Percentiles rank a stretch among this genome's conserved stretches.
phyloP scores from a whole-genome alignment of 2,888 invertebrate species.

The Zootermopsis nevadensis region DNA sequence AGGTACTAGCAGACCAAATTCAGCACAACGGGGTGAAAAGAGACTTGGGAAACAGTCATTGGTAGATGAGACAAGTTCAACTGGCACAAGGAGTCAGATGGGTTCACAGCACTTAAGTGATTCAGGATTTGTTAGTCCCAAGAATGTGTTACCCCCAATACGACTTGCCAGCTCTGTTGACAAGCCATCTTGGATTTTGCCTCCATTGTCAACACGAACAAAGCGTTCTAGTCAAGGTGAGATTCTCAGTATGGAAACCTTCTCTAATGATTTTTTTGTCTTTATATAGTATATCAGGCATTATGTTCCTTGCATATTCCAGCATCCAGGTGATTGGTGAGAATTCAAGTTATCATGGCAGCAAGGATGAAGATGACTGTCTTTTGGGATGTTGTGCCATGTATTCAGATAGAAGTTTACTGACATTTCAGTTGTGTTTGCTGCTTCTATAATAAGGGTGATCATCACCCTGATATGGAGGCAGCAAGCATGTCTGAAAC shows the following conservation, averaged over 20 bases:
- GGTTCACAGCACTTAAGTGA: slow-evolving; percentile 19
- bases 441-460: too few relatives aligned
- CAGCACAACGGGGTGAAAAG: background rate
- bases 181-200: slow-evolving; percentile 27
- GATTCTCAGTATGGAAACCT: background rate
- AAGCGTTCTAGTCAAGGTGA: slow-evolving; percentile 26
- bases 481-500: too few relatives aligned
- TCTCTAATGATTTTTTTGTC: too few relatives aligned
- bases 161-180: slow-evolving; percentile 1
- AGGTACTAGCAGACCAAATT: background rate
- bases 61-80: slow-evolving; percentile 15
- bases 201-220: slow-evolving; percentile 2
- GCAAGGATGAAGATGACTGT: too few relatives aligned
- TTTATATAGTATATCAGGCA: too few relatives aligned
- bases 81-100: background rate
- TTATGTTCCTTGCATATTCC: too few relatives aligned
- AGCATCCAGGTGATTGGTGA: too few relatives aligned
- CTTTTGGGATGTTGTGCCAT: too few relatives aligned
- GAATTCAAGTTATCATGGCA: too few relatives aligned
- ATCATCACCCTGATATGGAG: too few relatives aligned
- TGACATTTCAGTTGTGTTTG: too few relatives aligned
- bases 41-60: background rate
- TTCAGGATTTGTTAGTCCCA: slow-evolving; percentile 39
- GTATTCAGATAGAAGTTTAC: too few relatives aligned
- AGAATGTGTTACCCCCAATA: slow-evolving; percentile 24